phyloP scores from a whole-genome alignment of 2,113 vertebrate species.

The Thinocorus orbignyianus region DNA sequence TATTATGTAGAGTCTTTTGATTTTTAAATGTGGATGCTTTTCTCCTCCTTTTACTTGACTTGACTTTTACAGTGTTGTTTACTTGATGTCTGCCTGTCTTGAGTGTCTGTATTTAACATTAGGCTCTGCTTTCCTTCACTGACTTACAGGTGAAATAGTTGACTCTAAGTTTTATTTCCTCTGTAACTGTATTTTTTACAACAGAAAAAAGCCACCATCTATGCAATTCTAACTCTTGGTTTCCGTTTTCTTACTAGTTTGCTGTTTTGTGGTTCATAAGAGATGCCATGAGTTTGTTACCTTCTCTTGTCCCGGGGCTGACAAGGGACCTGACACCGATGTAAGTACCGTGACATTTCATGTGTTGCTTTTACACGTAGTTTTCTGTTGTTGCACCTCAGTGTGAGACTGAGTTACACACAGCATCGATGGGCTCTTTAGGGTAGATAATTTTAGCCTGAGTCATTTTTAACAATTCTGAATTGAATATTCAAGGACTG shows the following conservation, averaged over 20 bases:
- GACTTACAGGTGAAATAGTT: background rate
- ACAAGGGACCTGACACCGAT: slow-evolving; percentile 96
- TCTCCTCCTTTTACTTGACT: too few species aligned
- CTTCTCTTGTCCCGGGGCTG: slow-evolving; percentile 93
- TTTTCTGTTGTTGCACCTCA: background rate
- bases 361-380: background rate
- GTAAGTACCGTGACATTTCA: slow-evolving; percentile 80
- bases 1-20: background rate
- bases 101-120: background rate
- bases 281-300: slow-evolving; percentile 99
- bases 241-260: slow-evolving; percentile 80
- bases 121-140: background rate
- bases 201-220: background rate
- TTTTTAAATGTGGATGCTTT: background rate
- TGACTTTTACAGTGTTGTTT: background rate
- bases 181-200: background rate
- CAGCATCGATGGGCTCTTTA: background rate
- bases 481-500: background rate
- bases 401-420: background rate
- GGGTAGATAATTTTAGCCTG: background rate
- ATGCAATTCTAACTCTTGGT: slow-evolving; percentile 11
- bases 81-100: background rate
- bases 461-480: background rate
- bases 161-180: background rate
- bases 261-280: slow-evolving; percentile 99